Evolutionary conservation across 2,113 vertebrate species (phyloP).

Genomic region (Dasyurus viverrinus): DNA sequence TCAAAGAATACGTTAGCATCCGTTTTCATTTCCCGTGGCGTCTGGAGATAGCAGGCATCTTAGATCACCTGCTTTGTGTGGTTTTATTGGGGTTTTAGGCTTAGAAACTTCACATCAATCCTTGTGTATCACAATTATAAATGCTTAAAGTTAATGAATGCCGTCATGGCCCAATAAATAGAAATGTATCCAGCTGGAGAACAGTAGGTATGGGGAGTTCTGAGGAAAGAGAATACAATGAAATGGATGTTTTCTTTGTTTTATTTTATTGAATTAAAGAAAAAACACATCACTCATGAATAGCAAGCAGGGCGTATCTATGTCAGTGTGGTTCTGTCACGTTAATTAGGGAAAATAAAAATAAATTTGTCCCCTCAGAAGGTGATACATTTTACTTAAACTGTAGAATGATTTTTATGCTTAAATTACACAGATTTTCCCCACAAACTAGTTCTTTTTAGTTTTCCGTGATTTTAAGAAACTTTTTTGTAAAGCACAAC

Average conservation of each 20-base stretch:
- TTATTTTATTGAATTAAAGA: constrained; percentile 54
- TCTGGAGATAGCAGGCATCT: constrained; percentile 1
- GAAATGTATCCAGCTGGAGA: constrained; percentile 6
- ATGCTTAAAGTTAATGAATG: constrained; percentile 56
- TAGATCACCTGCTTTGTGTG: constrained; percentile 22
- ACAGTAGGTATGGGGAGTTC: constrained; percentile 30
- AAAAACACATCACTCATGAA: constrained; percentile 62
- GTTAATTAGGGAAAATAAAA: constrained; percentile 63
- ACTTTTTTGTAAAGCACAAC: background rate
- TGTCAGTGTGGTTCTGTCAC: constrained; percentile 58
- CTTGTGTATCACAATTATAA: constrained; percentile 53
- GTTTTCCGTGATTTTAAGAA: constrained; percentile 11
- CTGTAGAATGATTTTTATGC: constrained; percentile 44
- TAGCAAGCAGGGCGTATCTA: constrained; percentile 45
- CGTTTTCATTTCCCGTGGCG: constrained; percentile 45
- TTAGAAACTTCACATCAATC: constrained; percentile 38
- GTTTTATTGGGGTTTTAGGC: constrained; percentile 43
- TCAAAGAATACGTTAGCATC: constrained; percentile 31
- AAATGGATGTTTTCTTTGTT: constrained; percentile 44
- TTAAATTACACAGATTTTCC: constrained; percentile 36
- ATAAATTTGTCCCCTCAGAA: constrained; percentile 39
- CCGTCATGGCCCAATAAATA: constrained; percentile 32
- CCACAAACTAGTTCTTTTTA: constrained; percentile 29
- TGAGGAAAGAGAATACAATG: constrained; percentile 8
- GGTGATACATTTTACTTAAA: constrained; percentile 24